These are phyloP conservation scores for Plectus sambesii DNA, from an alignment of 1,140 invertebrate genomes.

Conservation along the genomic window DNA sequence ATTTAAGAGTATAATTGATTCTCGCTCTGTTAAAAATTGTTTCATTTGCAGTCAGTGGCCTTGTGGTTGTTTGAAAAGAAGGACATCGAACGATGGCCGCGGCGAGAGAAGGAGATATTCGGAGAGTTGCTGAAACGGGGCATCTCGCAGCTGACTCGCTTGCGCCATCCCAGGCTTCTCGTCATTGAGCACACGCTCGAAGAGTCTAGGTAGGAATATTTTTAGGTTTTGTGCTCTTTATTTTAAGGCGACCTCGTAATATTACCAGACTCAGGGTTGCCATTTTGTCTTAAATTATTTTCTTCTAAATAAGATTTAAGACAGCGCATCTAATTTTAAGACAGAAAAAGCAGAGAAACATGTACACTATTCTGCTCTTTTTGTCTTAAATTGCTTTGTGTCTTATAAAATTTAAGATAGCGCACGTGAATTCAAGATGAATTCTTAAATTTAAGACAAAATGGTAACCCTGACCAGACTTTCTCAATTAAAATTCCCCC, in stretches of 20 bases:
- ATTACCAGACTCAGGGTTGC: too few relatives aligned
- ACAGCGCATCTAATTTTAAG: too few relatives aligned
- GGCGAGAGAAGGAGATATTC: slow-evolving; percentile 68
- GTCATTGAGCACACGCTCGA: slow-evolving; percentile 94
- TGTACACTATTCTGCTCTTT: too few relatives aligned
- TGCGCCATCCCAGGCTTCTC: slow-evolving; percentile 83
- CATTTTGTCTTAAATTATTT: too few relatives aligned
- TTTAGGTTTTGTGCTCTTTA: neutral
- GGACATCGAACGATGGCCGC: slow-evolving; percentile 66
- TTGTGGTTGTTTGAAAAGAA: slow-evolving; percentile 94
- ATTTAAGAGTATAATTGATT: slow-evolving; percentile 7
- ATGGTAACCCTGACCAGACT: too few relatives aligned
- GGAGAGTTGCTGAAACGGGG: slow-evolving; percentile 69
- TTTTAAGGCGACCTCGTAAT: neutral
- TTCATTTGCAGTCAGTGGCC: slow-evolving; percentile 63
- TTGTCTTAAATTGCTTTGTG: too few relatives aligned
- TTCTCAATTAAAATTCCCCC: too few relatives aligned
- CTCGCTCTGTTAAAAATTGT: slow-evolving; percentile 13
- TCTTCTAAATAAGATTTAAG: too few relatives aligned
- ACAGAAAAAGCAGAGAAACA: too few relatives aligned
- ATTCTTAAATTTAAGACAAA: too few relatives aligned
- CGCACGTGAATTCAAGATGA: too few relatives aligned
- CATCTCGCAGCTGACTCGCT: slow-evolving; percentile 74
- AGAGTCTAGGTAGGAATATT: slow-evolving; percentile 60
- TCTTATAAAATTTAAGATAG: too few relatives aligned